phyloP scores from a whole-genome alignment of 64 coral and sea anemone genomes.

The Trachythela sp. region DNA sequence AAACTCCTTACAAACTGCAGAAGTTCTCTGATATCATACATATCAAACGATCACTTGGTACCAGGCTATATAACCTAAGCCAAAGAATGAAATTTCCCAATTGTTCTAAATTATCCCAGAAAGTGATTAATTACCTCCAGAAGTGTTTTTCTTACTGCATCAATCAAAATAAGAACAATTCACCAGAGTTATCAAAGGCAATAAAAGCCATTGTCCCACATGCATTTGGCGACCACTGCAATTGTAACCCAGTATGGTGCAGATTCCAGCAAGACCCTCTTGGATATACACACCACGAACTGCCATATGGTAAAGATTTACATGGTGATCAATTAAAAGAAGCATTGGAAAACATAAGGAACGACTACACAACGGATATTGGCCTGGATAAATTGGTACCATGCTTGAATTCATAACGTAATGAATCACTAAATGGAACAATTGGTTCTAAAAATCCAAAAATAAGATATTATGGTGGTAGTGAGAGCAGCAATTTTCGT shows the following conservation, averaged over 20 bases:
- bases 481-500: constrained; percentile 28
- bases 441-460: constrained; percentile 21
- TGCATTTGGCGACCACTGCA: too few relatives aligned
- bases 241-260: too few relatives aligned
- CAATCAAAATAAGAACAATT: not conserved
- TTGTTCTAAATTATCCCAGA: not conserved
- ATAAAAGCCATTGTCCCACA: not conserved
- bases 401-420: not conserved
- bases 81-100: not conserved
- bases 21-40: constrained; percentile 34
- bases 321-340: not conserved
- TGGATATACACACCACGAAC: too few relatives aligned
- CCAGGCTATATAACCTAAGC: not conserved
- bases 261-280: too few relatives aligned
- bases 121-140: not conserved
- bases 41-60: constrained; percentile 7
- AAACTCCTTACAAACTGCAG: not conserved
- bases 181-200: not conserved
- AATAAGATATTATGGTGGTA: constrained; percentile 9
- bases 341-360: not conserved
- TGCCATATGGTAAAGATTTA: too few relatives aligned
- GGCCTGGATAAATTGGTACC: constrained; percentile 13
- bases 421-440: constrained; percentile 27
- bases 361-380: not conserved
- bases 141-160: constrained; percentile 3